Evolutionary conservation across 2,888 invertebrate species (phyloP).

Genomic region (Nomada ferruginata): DNA sequence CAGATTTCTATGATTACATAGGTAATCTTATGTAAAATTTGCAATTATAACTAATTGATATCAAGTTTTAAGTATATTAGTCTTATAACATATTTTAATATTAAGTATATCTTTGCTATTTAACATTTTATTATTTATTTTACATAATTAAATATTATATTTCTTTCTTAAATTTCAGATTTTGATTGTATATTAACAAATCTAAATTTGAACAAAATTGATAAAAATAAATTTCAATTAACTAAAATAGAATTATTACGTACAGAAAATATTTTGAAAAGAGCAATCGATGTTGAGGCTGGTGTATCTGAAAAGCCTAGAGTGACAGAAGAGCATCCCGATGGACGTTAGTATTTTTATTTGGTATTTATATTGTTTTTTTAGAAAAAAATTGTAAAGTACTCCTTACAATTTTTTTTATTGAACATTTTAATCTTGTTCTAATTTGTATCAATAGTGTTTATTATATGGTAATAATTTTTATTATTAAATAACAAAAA

Average conservation of each 20-base stretch:
- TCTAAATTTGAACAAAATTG: conserved; percentile 90
- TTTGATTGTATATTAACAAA: conserved; percentile 96
- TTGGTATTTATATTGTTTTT: neutral
- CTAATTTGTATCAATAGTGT: neutral
- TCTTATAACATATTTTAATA: neutral
- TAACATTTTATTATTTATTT: conserved; percentile 1
- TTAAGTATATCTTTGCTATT: conserved; percentile 7
- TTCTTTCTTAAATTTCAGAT: conserved; percentile 85
- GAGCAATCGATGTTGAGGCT: conserved; percentile 93
- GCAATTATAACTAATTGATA: conserved; percentile 12
- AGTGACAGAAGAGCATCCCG: conserved; percentile 93
- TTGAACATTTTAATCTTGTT: conserved; percentile 6
- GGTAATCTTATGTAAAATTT: conserved; percentile 85
- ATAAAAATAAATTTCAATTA: conserved; percentile 89
- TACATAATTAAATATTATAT: neutral
- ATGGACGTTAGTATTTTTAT: conserved; percentile 89
- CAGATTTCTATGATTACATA: conserved; percentile 95
- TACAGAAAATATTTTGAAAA: conserved; percentile 92
- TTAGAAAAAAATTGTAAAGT: neutral
- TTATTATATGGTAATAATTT: conserved; percentile 11
- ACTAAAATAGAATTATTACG: conserved; percentile 90
- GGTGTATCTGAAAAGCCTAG: conserved; percentile 87
- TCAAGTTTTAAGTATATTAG: conserved; percentile 4
- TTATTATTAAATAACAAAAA: neutral
- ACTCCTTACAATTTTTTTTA: too few relatives aligned